These are phyloP conservation scores for Lithophane ornitopus DNA, from an alignment of 2,888 invertebrate genomes.

Conservation along the genomic window DNA sequence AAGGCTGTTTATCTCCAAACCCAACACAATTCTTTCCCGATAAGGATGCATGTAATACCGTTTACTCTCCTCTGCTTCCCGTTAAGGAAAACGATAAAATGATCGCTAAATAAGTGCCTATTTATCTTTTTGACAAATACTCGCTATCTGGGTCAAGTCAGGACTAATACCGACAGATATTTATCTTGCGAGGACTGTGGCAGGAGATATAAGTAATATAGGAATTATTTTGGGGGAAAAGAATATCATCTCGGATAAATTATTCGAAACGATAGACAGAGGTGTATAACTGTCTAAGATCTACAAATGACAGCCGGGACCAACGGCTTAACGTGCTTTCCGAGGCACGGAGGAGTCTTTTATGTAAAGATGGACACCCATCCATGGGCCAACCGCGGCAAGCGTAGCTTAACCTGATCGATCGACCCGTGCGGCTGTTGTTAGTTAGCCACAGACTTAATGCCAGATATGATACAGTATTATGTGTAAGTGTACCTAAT, in stretches of 20 bases:
- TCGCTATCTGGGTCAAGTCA: slow-evolving; percentile 37
- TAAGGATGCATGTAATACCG: slow-evolving; percentile 16
- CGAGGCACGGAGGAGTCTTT: too few species aligned
- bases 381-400: too few species aligned
- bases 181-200: slow-evolving; percentile 24
- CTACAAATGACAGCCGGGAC: too few species aligned
- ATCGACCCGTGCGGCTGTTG: too few species aligned
- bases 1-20: neutral
- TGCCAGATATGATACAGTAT: too few species aligned
- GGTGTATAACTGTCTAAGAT: neutral
- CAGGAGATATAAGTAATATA: neutral
- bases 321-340: too few species aligned
- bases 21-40: neutral
- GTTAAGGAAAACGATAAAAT: slow-evolving; percentile 36
- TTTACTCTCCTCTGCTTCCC: slow-evolving; percentile 4
- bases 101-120: slow-evolving; percentile 40
- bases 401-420: too few species aligned
- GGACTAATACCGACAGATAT: slow-evolving; percentile 39
- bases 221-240: neutral
- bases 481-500: too few species aligned
- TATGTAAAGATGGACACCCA: too few species aligned
- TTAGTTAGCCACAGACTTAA: too few species aligned
- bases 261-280: neutral
- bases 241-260: neutral
- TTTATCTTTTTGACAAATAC: slow-evolving; percentile 53